Conservation (phyloP, 2,113 vertebrate species). For the Ptyas mucosa region DNA sequence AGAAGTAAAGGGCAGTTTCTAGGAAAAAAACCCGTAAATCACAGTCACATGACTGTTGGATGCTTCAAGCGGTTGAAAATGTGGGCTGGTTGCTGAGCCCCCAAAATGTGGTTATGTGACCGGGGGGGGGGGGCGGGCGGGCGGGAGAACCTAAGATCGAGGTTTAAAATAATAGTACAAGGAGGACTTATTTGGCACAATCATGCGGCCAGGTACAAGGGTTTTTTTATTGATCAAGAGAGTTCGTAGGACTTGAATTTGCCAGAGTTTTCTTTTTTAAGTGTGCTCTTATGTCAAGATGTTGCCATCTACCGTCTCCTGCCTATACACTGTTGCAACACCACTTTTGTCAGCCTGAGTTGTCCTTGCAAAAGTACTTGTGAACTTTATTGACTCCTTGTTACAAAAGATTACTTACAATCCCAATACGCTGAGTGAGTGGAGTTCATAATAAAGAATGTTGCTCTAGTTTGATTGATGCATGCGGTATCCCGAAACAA, state of each 20-base stretch:
- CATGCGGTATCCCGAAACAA: conserved; percentile 43
- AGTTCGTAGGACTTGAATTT: neutral
- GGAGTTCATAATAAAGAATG: conserved; percentile 38
- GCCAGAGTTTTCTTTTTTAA: neutral
- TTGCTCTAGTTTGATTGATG: conserved; percentile 62
- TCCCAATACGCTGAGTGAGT: conserved; percentile 48
- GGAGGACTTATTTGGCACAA: neutral
- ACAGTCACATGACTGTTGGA: neutral
- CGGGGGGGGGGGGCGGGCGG: fast-evolving
- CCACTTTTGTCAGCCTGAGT: conserved; percentile 52
- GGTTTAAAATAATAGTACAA: neutral
- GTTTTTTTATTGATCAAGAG: neutral
- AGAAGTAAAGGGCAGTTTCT: neutral
- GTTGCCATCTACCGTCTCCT: conserved; percentile 14
- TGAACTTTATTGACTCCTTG: conserved; percentile 53
- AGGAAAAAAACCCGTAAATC: too few species aligned
- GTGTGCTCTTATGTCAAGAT: neutral
- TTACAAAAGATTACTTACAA: conserved; percentile 49
- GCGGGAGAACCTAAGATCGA: neutral
- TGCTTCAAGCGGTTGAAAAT: neutral
- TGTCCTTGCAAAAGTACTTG: conserved; percentile 47
- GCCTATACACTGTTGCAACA: neutral
- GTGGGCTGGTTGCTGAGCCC: neutral
- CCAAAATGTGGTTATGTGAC: neutral
- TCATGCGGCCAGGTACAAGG: neutral